Evolutionary conservation across 2,797 vertebrate genomes (phyloP), one percentile per base, ranked within the genome.

Genomic region (Tapirus indicus): DNA sequence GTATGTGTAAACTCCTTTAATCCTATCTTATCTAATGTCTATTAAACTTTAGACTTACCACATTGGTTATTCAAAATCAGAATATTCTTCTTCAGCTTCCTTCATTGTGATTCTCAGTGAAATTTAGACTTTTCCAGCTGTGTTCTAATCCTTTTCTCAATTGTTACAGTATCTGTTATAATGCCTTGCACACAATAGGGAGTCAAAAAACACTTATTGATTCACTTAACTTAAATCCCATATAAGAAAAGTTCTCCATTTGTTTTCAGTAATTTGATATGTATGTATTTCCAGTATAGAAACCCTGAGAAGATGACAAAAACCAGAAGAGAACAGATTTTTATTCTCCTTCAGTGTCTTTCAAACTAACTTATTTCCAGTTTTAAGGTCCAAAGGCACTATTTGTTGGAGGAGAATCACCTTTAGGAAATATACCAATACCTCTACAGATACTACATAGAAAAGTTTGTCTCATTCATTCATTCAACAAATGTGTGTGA

Each of bases 211-310:
- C 6, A 60, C 44, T 56, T 95, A 21, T 62, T 79, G 29, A 11
- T 44, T 54, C 27, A 79, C 27, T 78, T 58, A 47, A 47, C 3
- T 78, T 86, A 20, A 86, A 64, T 91, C 44, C 84, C 44, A 18
- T 47, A 52, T 35, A 96, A 86, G n/a, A 85, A 93, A 95, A 97
- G 9, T 2, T 87, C n/a, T 91, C 20, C 47, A 16, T 91, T 62
- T 66, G n/a, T 92, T 64, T 89, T 85, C 66, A 79, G 23, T 49
- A 38, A 71, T 32, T 64, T 87, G 14, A 75, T 44, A 56, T 29
- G 64, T 71, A 84, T 79, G 71, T 62, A 47, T 75, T 52, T 87
- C 9, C 38, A 54, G 35, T 49, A 77, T 11, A 18, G 29, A 79
- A 80, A 91, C 44, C 41, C 69, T 85, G 13, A 79, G 29, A 52